Evolutionary conservation across 2,113 vertebrate genomes (phyloP).

Genomic region (Chlorocebus sabaeus): DNA sequence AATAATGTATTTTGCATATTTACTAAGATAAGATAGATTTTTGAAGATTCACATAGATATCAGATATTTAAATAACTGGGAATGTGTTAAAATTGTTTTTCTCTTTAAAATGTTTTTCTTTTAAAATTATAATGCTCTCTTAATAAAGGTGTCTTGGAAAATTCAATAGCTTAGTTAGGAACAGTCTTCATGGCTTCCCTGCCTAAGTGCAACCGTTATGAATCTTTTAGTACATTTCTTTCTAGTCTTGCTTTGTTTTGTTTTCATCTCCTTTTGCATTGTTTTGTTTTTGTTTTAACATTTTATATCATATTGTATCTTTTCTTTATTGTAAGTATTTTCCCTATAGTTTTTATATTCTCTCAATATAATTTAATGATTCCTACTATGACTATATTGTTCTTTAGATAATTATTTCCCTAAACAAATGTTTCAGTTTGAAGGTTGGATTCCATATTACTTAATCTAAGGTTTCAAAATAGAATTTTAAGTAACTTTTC

Average conservation of each 20-base stretch:
- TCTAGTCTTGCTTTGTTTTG: not conserved
- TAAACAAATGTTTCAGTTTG: conserved; percentile 12
- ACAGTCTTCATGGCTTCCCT: not conserved
- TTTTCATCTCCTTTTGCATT: conserved; percentile 1
- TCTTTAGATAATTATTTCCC: not conserved
- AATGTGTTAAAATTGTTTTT: not conserved
- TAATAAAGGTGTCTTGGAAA: conserved; percentile 29
- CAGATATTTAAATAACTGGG: not conserved
- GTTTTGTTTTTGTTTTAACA: not conserved
- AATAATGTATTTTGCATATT: not conserved
- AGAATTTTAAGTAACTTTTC: not conserved
- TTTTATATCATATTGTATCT: not conserved
- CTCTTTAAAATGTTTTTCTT: not conserved
- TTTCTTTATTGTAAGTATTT: not conserved
- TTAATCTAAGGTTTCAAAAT: conserved; percentile 13
- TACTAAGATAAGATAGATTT: not conserved
- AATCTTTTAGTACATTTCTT: not conserved
- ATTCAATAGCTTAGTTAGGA: not conserved
- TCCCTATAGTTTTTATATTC: not conserved
- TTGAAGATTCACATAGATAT: not conserved
- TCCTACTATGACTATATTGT: not conserved
- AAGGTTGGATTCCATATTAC: not conserved
- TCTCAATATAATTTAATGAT: not conserved
- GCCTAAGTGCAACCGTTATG: not conserved
- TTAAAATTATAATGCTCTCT: not conserved